Base-by-base conservation (phyloP, 2,888 invertebrate genomes). In the Rhodophaea formosa region DNA sequence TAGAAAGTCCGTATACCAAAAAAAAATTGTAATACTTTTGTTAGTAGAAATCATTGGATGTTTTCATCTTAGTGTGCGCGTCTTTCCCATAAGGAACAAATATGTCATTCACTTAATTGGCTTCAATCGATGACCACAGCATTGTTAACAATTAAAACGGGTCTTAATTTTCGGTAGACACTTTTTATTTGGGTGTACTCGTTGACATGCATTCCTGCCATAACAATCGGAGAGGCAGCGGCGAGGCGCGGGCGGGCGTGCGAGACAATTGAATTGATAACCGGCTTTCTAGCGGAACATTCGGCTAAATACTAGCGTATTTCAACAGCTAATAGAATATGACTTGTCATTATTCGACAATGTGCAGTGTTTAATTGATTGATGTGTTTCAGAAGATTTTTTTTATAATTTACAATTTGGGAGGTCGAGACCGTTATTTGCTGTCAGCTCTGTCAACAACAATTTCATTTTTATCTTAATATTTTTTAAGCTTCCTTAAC, bases 231-330 rank as follows among this genome's bases (percentile, higher is more conserved):
- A 16, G 76, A 80, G 77, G 74, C 80, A 80, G 78, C 79, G 72
- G 71, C 70, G 60, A 61, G 69, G 74, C 68, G 76, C 78, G 72
- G 85, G 84, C 86, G 84, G 77, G 80, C 74, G 53, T 35, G 51
- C 8, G 72, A 79, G 75, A 87, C 88, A 86, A 88, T 88, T 85
- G 88, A 86, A 87, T 86, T 82, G 86, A 88, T 86, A 88, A 85
- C 80, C 74, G 74, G 82, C 86, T 88, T 88, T 88, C 86, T 86
- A 85, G 72, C 71, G 69, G 69, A 70, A 73, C 62, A 62, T 54
- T 29, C 29, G 32, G 23, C 39, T 53, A 32, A 43, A 46, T 46
- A 17, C 35, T 35, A 12, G 51, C 43, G 16, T 43, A 56, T 56
- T 30, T 51, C 35, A 51, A 51, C 51, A 51, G 51, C 51, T 51